Percentiles rank a stretch among this genome's conserved stretches.
Conservation (phyloP, 2,888 invertebrate genomes). For the Sussaba pulchella region DNA sequence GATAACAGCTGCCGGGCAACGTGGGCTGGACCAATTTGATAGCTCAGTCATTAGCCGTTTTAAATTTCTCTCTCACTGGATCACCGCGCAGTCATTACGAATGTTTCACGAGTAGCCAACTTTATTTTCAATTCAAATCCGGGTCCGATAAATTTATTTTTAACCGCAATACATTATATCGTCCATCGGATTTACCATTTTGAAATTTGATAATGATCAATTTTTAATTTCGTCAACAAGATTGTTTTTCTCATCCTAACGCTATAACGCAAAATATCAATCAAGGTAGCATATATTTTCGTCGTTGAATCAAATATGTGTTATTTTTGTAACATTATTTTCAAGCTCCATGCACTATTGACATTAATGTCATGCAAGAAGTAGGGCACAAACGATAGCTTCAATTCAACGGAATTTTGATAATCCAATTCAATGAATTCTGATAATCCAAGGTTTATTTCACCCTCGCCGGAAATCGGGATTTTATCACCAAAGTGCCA, state of each 20-base stretch:
- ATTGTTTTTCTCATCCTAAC: neutral
- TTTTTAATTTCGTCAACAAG: neutral
- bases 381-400: too few relatives aligned
- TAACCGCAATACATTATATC: neutral
- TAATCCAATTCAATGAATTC: too few relatives aligned
- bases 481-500: too few relatives aligned
- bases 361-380: too few relatives aligned
- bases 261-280: neutral
- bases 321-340: too few relatives aligned
- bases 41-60: conserved; percentile 57
- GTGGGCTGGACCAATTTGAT: conserved; percentile 58
- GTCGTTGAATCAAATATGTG: neutral
- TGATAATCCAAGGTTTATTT: too few relatives aligned
- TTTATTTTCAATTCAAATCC: neutral
- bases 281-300: neutral
- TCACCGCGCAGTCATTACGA: conserved; percentile 41
- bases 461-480: too few relatives aligned
- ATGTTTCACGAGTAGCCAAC: conserved; percentile 42
- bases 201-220: neutral
- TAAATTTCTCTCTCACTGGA: conserved; percentile 54
- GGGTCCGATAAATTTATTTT: too few relatives aligned
- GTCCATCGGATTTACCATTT: conserved; percentile 1
- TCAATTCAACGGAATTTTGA: too few relatives aligned
- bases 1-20: conserved; percentile 54
- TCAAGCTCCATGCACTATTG: too few relatives aligned